Evolutionary conservation across 1,140 invertebrate genomes (phyloP), one percentile per base, ranked within the genome.

Genomic region (Trissolcus basalis): DNA sequence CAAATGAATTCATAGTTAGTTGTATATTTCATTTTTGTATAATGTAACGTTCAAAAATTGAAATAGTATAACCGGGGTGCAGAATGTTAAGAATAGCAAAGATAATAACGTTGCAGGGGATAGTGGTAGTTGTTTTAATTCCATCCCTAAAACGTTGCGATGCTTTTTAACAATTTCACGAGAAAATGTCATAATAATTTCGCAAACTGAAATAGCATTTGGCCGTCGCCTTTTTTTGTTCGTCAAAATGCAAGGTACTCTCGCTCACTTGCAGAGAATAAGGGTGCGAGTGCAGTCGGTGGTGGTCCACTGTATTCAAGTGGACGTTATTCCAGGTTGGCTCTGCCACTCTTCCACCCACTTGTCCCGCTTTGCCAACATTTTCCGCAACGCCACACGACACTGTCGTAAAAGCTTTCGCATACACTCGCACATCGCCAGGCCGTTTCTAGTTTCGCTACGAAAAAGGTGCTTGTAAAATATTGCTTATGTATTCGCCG

Each of bases 261-360:
- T 47, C 51, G 79, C 83, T 85, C 74, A 87, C 83, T 93, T 93
- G 82, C 93, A 93, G 68, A 90, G 91, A 48, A 91, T 87, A 12
- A 94, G 87, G 33, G 91, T 90, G 54, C 91, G 87, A 0, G 92
- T 94, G 80, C 93, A 94, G 82, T 94, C 92, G n/a, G 91, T 91
- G 0, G 19, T 27, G 43, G 93, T 94, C 93, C 93, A 94, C 84
- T 93, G 92, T 76, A 94, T 96, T 88, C 93, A 92, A 84, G 92
- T 93, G 77, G 91, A 90, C 41, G 93, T 93, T 74, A 94, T 93
- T 49, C 92, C 92, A 12, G 93, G 87, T 81, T 94, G 93, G 47
- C 93, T 93, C 5, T 92, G 92, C 89, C 91, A 93, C 35, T 93
- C 90, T 75, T 92, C 90, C 45, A 94, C 90, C 93, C 93, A 95